These are phyloP conservation scores for Silurus glanis DNA, from an alignment of 2,113 vertebrate genomes.

Conservation along the genomic window DNA sequence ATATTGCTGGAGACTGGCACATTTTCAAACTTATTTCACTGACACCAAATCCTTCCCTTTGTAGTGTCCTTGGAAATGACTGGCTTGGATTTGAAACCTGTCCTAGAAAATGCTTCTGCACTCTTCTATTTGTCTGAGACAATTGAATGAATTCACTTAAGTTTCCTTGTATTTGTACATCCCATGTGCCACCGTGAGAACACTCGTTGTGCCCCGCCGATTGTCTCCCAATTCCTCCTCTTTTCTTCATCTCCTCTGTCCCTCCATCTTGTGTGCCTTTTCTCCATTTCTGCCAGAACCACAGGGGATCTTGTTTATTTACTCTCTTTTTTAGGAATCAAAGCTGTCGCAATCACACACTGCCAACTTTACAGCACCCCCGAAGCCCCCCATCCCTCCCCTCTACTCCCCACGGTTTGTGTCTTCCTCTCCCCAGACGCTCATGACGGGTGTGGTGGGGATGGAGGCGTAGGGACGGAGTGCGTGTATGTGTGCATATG, in stretches of 20 bases:
- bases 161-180: constrained; percentile 15
- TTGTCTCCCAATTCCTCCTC: constrained; percentile 25
- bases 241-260: constrained; percentile 29
- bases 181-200: constrained; percentile 32
- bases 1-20: neutral
- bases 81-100: neutral
- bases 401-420: constrained; percentile 30
- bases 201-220: constrained; percentile 14
- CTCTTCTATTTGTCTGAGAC: neutral
- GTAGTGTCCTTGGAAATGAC: neutral
- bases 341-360: constrained; percentile 57
- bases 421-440: constrained; percentile 51
- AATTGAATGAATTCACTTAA: constrained; percentile 7
- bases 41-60: neutral
- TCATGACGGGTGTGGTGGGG: constrained; percentile 6
- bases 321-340: constrained; percentile 61
- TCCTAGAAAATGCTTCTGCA: neutral
- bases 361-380: constrained; percentile 65
- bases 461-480: constrained; percentile 6
- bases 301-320: constrained; percentile 74
- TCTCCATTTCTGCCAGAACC: constrained; percentile 59
- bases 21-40: neutral
- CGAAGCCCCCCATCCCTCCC: constrained; percentile 5
- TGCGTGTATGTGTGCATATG: constrained; percentile 49
- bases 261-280: constrained; percentile 49